Evolutionary conservation across 1,140 invertebrate species (phyloP), one percentile per base, ranked within the genome.

Genomic region (Spodoptera litura): DNA sequence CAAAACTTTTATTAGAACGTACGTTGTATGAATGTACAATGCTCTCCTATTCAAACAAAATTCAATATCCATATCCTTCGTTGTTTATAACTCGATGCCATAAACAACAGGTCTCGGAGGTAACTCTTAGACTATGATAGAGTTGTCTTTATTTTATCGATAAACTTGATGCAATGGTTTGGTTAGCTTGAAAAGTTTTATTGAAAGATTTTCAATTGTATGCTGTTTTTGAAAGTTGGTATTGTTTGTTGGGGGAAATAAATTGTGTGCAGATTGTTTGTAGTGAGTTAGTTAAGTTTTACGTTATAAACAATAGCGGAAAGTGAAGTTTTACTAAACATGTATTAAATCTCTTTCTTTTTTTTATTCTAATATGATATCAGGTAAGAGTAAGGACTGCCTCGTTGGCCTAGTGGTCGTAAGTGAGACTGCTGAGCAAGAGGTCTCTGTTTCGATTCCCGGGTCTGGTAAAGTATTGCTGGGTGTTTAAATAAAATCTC

Each of bases 1-100:
- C 62, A 68, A 77, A 77, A 77, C 62, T 77, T 77, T 77, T 77
- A 77, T 77, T 56, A 77, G 74, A 77, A 13, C 62, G 11, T 27
- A 58, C 74, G 74, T 68, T 62, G 27, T 55, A 49, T 8, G 74
- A 77, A 77, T 77, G 27, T 35, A 20, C 13, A 77, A 77, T 53
- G 51, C 55, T 10, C 31, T 68, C 12, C 44, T 75, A 64, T 61
- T 77, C 74, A 77, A 77, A 77, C 74, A 77, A 68, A 77, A 77
- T 77, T 77, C 74, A 66, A 77, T 76, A 64, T 68, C 61, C 61
- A 77, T 77, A 77, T 77, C 59, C 52, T 58, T 52, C 13, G 74
- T 77, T 77, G 74, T 77, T 77, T 77, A 77, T 77, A 66, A 77
- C 61, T 77, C 49, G 62, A 38, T 35, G 12, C 52, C 62, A 77